A percentile compares a stretch with the other conserved stretches of the same genome.
These are phyloP conservation scores for Platyrinchus mystaceus DNA, from an alignment of 2,797 vertebrate species.

Conservation along the genomic window DNA sequence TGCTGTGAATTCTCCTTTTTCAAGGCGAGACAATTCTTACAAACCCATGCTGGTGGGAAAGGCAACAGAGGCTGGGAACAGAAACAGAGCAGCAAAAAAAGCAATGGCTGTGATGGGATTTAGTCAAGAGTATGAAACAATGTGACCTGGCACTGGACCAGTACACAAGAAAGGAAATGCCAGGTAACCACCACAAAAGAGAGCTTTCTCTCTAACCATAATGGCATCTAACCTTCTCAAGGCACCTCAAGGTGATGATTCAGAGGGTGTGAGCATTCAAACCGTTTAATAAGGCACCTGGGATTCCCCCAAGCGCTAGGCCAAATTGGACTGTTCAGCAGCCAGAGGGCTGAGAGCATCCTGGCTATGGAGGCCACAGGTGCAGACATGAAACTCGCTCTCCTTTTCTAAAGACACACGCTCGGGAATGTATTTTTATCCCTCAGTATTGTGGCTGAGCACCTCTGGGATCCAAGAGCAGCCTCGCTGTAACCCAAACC, in stretches of 20 bases:
- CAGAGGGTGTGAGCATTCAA: not conserved
- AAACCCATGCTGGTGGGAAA: not conserved
- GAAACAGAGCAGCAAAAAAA: not conserved
- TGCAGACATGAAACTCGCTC: not conserved
- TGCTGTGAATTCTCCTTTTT: not conserved
- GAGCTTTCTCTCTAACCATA: not conserved
- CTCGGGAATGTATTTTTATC: not conserved
- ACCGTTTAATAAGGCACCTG: not conserved
- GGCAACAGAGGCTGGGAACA: not conserved
- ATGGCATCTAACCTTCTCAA: not conserved
- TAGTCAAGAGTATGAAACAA: not conserved
- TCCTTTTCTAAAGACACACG: not conserved
- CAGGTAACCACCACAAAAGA: not conserved
- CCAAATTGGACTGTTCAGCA: not conserved
- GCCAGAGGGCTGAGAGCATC: not conserved
- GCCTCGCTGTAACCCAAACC: not conserved
- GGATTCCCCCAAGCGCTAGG: not conserved
- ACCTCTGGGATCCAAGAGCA: not conserved
- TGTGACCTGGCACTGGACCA: not conserved
- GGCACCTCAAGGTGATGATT: not conserved
- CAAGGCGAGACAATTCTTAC: not conserved
- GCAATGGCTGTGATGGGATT: not conserved
- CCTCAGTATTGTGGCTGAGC: not conserved
- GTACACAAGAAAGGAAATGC: not conserved
- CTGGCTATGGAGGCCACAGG: not conserved